Evolutionary conservation across 2,797 vertebrate species (phyloP).

Genomic region (Argyrosomus regius): DNA sequence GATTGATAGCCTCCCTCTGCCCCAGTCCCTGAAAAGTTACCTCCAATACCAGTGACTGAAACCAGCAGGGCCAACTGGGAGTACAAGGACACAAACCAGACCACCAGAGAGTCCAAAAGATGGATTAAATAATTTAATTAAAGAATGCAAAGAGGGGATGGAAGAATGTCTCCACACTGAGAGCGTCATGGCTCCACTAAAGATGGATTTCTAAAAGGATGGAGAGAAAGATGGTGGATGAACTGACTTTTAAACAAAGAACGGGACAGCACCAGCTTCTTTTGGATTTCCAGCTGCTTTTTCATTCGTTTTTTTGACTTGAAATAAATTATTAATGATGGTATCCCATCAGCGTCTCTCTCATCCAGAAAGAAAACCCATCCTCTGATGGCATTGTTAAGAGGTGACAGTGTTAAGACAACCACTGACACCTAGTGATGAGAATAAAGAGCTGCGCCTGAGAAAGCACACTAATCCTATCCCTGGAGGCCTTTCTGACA

Average conservation of each 20-base stretch:
- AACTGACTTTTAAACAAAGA: constrained; percentile 58
- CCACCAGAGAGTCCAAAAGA: constrained; percentile 29
- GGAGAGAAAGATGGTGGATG: constrained; percentile 22
- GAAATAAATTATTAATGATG: constrained; percentile 82
- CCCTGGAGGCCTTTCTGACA: constrained; percentile 78
- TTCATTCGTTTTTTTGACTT: constrained; percentile 62
- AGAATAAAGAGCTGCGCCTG: constrained; percentile 53
- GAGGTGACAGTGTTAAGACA: constrained; percentile 22
- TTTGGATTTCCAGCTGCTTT: constrained; percentile 66
- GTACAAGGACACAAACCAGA: constrained; percentile 44
- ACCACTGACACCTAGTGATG: constrained; percentile 72
- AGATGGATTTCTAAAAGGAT: constrained; percentile 35
- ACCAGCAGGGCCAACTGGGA: constrained; percentile 52
- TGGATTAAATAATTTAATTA: constrained; percentile 19
- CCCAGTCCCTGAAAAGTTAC: constrained; percentile 98
- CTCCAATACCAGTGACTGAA: constrained; percentile 95
- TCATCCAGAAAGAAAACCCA: constrained; percentile 52
- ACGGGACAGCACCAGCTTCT: constrained; percentile 65
- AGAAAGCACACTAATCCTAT: constrained; percentile 73
- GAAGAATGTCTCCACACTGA: constrained; percentile 65
- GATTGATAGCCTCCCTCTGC: constrained; percentile 94
- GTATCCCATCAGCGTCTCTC: constrained; percentile 61
- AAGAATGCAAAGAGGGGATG: constrained; percentile 28
- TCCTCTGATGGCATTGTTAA: constrained; percentile 39
- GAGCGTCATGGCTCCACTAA: constrained; percentile 45